A percentile compares a stretch with the other conserved stretches of the same genome.
Evolutionary conservation across 2,797 vertebrate genomes (phyloP).

Genomic region (Antrozous pallidus): DNA sequence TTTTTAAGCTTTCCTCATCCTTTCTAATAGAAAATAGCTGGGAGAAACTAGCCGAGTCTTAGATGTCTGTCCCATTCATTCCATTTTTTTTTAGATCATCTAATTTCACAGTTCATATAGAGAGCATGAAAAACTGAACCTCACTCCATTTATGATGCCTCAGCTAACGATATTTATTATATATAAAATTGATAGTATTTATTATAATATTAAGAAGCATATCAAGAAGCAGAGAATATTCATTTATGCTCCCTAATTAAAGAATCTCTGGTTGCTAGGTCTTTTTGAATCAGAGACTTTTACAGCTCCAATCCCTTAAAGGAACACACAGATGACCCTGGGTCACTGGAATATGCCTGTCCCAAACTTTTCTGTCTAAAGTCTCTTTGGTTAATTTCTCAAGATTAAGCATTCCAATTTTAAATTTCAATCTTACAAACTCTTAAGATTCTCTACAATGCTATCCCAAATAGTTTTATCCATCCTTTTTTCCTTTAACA

Average conservation of each 20-base stretch:
- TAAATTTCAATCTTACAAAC: no score
- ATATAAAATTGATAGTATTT: background rate
- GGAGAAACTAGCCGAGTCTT: background rate
- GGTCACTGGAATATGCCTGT: background rate
- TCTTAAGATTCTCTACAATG: no score
- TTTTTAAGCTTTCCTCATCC: background rate
- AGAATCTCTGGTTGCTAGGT: background rate
- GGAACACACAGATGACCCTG: background rate
- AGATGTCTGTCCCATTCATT: background rate
- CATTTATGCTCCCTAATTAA: background rate
- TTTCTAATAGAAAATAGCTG: background rate
- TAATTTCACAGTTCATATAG: background rate
- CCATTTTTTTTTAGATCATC: background rate
- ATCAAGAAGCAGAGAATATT: background rate
- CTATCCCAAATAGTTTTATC: no score
- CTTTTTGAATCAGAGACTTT: background rate
- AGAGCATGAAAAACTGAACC: background rate
- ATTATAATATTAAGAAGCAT: background rate
- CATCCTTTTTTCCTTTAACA: no score
- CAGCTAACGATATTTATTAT: background rate
- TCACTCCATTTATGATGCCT: background rate
- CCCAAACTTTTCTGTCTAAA: background rate
- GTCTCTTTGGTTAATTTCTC: background rate
- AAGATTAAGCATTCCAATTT: no score
- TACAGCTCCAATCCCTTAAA: background rate